These are phyloP conservation scores for Saguinus midas DNA, from an alignment of 2,113 vertebrate species.

Conservation along the genomic window DNA sequence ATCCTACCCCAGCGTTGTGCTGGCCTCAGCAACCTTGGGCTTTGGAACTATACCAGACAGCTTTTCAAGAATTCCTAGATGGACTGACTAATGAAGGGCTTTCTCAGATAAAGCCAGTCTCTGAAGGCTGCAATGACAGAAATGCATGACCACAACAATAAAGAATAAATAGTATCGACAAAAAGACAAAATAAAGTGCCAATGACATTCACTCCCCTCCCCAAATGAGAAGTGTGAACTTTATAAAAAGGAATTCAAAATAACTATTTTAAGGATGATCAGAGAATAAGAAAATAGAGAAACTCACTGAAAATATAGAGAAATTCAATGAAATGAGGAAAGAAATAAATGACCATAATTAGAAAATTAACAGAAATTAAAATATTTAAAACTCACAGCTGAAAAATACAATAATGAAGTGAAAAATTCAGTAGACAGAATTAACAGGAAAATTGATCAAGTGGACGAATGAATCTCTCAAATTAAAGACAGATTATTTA, in stretches of 20 bases:
- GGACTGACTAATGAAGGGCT: neutral
- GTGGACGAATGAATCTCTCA: neutral
- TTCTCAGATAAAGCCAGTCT: neutral
- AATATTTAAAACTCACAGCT: neutral
- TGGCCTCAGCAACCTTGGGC: no score
- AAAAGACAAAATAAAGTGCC: neutral
- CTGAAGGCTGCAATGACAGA: neutral
- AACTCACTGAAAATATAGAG: neutral
- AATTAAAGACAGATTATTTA: neutral
- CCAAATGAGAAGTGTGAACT: neutral
- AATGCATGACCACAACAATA: neutral
- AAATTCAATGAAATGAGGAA: neutral
- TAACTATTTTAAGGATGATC: neutral
- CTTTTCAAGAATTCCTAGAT: neutral
- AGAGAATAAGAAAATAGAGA: neutral
- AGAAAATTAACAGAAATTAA: neutral
- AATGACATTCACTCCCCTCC: neutral
- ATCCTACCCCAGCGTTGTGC: no score
- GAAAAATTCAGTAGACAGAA: neutral
- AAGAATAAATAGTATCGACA: neutral
- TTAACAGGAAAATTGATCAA: neutral
- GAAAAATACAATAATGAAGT: neutral
- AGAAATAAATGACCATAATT: neutral
- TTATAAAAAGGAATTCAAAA: neutral
- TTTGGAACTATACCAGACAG: neutral